These are phyloP conservation scores for Bellardia bayeri DNA, from an alignment of 2,888 invertebrate genomes.

Conservation along the genomic window DNA sequence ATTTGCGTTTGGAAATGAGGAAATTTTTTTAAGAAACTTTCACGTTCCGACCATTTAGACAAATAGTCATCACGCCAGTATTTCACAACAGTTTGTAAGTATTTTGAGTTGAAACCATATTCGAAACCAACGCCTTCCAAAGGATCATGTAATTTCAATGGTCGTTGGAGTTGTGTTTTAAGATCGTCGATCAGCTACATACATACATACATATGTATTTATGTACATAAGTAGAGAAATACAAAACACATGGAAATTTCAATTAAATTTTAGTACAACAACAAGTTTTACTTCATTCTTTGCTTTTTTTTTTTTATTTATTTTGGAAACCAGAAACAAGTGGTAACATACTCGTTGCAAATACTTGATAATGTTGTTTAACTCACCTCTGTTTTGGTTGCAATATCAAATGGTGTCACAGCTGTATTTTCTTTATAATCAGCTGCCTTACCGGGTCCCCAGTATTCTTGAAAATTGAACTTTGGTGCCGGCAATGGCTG, in stretches of 20 bases:
- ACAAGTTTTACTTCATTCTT: conserved; percentile 22
- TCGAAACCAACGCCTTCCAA: conserved; percentile 89
- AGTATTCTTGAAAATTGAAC: conserved; percentile 80
- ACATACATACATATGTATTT: conserved; percentile 16
- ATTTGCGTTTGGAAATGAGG: conserved; percentile 91
- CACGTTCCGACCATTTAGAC: conserved; percentile 87
- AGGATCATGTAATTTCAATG: conserved; percentile 86
- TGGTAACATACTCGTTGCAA: conserved; percentile 19
- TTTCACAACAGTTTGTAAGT: conserved; percentile 88
- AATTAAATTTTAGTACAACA: neutral
- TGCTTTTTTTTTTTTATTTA: conserved; percentile 2
- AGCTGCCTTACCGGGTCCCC: conserved; percentile 81
- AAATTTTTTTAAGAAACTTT: conserved; percentile 89
- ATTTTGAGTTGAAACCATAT: conserved; percentile 92
- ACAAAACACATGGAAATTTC: neutral
- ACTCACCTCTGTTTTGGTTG: conserved; percentile 79
- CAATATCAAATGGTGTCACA: conserved; percentile 79
- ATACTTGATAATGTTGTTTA: conserved; percentile 16
- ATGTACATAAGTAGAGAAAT: neutral
- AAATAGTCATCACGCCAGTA: conserved; percentile 93
- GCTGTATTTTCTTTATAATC: conserved; percentile 80
- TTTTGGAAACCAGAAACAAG: neutral
- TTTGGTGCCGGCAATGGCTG: conserved; percentile 79
- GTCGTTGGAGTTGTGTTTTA: conserved; percentile 86
- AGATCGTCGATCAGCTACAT: conserved; percentile 86